Evolutionary conservation across 2,797 vertebrate genomes (phyloP).

Genomic region (Synaphobranchus kaupii): DNA sequence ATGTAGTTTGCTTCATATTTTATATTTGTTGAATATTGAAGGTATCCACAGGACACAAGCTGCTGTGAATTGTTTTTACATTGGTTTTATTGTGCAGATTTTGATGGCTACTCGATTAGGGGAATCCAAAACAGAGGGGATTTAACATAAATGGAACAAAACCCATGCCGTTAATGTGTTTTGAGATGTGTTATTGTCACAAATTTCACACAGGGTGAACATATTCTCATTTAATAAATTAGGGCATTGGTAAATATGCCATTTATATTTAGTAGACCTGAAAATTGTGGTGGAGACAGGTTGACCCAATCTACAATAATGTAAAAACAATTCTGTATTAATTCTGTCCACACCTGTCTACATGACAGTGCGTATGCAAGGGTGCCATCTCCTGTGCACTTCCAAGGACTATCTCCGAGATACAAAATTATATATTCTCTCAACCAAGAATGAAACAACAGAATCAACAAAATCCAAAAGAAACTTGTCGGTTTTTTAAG

Average conservation of each 20-base stretch:
- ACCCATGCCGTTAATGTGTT: background rate
- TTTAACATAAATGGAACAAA: background rate
- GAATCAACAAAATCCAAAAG: background rate
- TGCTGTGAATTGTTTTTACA: background rate
- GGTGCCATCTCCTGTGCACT: too few species aligned
- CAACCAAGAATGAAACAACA: background rate
- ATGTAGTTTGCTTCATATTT: background rate
- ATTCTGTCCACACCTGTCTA: too few species aligned
- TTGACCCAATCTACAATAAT: too few species aligned
- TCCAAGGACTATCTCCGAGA: too few species aligned
- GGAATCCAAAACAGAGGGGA: background rate
- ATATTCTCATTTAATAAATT: background rate
- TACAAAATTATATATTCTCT: too few species aligned
- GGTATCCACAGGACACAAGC: background rate
- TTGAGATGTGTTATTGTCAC: background rate
- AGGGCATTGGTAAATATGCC: background rate
- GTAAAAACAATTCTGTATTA: too few species aligned
- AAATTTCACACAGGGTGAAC: slow-evolving; percentile 3
- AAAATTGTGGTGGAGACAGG: too few species aligned
- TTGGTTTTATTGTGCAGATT: background rate
- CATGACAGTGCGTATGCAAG: too few species aligned
- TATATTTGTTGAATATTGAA: background rate
- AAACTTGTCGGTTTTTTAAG: background rate
- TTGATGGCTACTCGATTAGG: background rate
- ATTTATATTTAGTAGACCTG: too few species aligned